Evolutionary conservation across 2,797 vertebrate genomes (phyloP), one percentile per base, ranked within the genome.

Genomic region (Poecilia wingei): DNA sequence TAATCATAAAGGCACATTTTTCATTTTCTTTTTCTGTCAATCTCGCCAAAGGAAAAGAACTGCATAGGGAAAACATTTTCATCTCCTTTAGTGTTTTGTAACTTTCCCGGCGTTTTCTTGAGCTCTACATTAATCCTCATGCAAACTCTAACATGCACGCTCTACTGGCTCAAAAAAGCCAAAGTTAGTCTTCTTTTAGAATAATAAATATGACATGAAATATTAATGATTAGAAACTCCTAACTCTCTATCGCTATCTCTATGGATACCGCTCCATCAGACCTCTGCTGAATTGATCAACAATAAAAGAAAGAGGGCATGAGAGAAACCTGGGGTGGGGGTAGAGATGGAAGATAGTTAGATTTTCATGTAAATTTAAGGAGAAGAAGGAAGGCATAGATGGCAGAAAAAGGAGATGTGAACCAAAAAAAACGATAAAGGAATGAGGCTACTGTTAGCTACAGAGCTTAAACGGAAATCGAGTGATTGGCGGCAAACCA

Each of bases 181-280:
- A 85, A 85, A 85, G 75, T 88, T 82, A 81, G 53, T 59, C 78
- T 87, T 77, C 79, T 92, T 85, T 86, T 80, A 78, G 77, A 85
- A 85, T 88, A 82, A 90, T 82, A 86, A 87, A 87, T 88, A 81
- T 46, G 61, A 33, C 0, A 90, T 94, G 79, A 91, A 94, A 93
- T 94, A 94, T 94, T 92, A 87, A 94, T 92, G 79, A 91, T 84
- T 22, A 53, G 76, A 88, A 90, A 88, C 77, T 86, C 86, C 84
- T 85, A 83, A 91, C 92, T 88, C 80, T 74, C 59, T 61, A 33
- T 61, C 1, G 14, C 78, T 68, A 82, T 92, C 82, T 59, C 87
- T 86, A 90, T 91, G 91, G 91, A 84, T 88, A 89, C 82, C 55
- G 51, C 77, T 74, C 68, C 55, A 84, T 79, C 81, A 84, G 55